These are phyloP conservation scores for Chrysochloris asiatica DNA, from an alignment of 2,113 vertebrate genomes.

Conservation along the genomic window DNA sequence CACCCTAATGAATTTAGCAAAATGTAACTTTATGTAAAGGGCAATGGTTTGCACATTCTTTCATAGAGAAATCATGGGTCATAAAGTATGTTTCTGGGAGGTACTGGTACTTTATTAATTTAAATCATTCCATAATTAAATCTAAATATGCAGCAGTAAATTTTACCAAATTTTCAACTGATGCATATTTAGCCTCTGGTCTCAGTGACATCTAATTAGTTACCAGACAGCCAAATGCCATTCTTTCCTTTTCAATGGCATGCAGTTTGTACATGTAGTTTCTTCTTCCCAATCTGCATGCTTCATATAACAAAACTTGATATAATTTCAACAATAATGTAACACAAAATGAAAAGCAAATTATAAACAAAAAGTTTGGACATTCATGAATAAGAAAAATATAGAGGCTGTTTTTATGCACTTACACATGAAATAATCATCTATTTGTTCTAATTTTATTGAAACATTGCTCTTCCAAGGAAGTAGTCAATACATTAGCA, in stretches of 20 bases:
- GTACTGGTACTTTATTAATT: conserved; percentile 72
- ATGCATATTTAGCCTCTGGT: conserved; percentile 68
- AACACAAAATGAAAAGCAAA: conserved; percentile 23
- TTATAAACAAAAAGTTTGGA: not conserved
- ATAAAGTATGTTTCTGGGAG: conserved; percentile 67
- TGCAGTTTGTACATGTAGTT: not conserved
- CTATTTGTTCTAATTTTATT: conserved; percentile 7
- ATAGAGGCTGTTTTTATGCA: not conserved
- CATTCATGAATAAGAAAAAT: conserved; percentile 13
- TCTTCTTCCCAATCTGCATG: not conserved
- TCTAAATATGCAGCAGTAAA: conserved; percentile 75
- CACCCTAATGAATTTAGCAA: conserved; percentile 62
- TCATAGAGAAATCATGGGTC: conserved; percentile 46
- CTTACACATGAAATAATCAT: not conserved
- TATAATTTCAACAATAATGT: conserved; percentile 27
- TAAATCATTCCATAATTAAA: conserved; percentile 77
- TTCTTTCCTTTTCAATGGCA: conserved; percentile 37
- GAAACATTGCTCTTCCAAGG: not conserved
- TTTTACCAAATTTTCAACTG: conserved; percentile 67
- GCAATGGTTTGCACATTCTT: conserved; percentile 44
- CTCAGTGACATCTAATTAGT: conserved; percentile 79
- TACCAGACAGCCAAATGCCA: conserved; percentile 66
- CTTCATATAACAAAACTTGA: conserved; percentile 30
- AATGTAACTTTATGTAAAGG: conserved; percentile 48
- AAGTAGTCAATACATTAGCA: not conserved